A percentile compares a stretch with the other conserved stretches of the same genome.
Conservation (phyloP, 2,797 vertebrate species). For the Brachyrhaphis roseni region DNA sequence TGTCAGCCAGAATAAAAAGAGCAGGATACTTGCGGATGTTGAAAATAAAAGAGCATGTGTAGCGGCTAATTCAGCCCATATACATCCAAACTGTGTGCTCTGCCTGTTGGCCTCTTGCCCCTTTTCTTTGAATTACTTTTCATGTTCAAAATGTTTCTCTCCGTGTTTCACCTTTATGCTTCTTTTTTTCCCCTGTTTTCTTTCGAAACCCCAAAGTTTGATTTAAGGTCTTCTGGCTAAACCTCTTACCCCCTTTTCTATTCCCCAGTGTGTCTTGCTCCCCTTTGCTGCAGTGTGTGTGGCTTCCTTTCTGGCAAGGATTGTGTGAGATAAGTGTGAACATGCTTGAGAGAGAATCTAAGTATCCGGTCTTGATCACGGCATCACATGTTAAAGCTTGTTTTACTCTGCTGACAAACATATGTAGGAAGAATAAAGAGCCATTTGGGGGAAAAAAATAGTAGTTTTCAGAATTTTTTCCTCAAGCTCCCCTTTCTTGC, state of each 20-base stretch:
- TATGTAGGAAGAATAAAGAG: background rate
- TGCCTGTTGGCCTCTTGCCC: slow-evolving; percentile 11
- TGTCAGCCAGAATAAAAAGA: slow-evolving; percentile 52
- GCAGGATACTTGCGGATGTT: slow-evolving; percentile 37
- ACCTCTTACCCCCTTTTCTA: background rate
- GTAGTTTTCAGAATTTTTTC: background rate
- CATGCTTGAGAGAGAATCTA: slow-evolving; percentile 39
- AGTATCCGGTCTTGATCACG: slow-evolving; percentile 16
- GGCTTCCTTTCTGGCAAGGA: slow-evolving; percentile 46
- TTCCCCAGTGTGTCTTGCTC: slow-evolving; percentile 14
- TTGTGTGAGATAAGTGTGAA: slow-evolving; percentile 52
- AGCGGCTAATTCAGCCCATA: slow-evolving; percentile 35
- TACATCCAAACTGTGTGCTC: slow-evolving; percentile 41
- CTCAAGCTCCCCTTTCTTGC: background rate
- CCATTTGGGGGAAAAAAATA: background rate
- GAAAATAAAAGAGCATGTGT: slow-evolving; percentile 56
- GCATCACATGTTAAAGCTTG: slow-evolving; percentile 4
- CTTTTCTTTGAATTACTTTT: slow-evolving; percentile 9
- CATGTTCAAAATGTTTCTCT: slow-evolving; percentile 1
- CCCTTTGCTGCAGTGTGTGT: slow-evolving; percentile 15
- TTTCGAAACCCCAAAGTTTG: slow-evolving; percentile 4
- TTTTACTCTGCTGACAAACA: slow-evolving; percentile 4
- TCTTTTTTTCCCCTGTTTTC: background rate
- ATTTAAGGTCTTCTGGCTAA: slow-evolving; percentile 1
- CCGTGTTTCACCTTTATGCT: background rate